Percentiles rank a stretch among this genome's conserved stretches.
Conservation (phyloP, 2,113 vertebrate genomes). For the Syngnathus scovelli region DNA sequence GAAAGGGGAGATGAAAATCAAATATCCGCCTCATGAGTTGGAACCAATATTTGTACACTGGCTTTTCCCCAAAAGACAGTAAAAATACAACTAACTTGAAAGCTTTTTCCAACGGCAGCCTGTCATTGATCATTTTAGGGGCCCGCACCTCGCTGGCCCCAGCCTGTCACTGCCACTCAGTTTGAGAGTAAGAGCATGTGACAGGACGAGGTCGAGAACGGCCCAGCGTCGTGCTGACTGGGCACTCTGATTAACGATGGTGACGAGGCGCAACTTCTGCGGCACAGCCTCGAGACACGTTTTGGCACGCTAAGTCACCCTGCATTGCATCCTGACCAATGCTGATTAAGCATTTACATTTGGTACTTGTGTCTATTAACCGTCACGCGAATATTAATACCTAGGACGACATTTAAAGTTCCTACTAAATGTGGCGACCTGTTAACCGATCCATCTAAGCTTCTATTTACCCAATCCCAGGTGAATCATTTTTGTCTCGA, state of each 20-base stretch:
- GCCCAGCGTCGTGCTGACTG: constrained; percentile 34
- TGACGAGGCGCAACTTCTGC: constrained; percentile 19
- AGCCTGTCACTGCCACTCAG: constrained; percentile 28
- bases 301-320: constrained; percentile 2
- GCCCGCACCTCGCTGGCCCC: constrained; percentile 40
- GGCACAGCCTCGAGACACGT: constrained; percentile 25
- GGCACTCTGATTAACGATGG: constrained; percentile 35
- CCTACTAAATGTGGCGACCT: too few species aligned
- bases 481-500: too few species aligned
- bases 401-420: background rate
- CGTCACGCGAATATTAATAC: background rate
- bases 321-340: background rate
- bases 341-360: background rate
- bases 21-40: background rate
- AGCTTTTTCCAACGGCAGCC: constrained; percentile 10
- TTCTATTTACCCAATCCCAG: too few species aligned
- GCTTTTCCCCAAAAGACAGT: background rate
- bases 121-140: constrained; percentile 35
- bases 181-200: constrained; percentile 34
- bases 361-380: background rate
- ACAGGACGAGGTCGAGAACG: constrained; percentile 44
- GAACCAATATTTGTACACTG: background rate
- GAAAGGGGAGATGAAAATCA: constrained; percentile 17
- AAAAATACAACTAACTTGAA: background rate
- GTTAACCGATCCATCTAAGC: too few species aligned